Evolutionary conservation across 2,113 vertebrate species (phyloP).

Genomic region (Sterrhoptilus dennistouni): DNA sequence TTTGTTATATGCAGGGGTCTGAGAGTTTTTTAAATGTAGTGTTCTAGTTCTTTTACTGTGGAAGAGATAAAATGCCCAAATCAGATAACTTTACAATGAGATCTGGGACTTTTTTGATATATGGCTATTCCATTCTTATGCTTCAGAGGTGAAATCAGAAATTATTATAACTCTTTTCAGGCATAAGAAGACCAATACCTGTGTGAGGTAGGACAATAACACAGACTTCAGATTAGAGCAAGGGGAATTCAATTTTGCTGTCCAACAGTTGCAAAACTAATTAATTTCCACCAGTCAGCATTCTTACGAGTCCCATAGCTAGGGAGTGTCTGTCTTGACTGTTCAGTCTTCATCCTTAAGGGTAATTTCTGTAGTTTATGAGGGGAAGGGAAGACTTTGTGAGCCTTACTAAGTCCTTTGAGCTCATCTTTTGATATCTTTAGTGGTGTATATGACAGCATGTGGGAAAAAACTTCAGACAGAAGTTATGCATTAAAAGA

Average conservation of each 20-base stretch:
- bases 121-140: neutral
- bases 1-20: neutral
- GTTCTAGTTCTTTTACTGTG: neutral
- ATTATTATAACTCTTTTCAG: neutral
- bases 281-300: neutral
- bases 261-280: neutral
- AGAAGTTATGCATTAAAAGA: neutral
- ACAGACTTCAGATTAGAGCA: neutral
- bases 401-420: neutral
- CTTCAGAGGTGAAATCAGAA: neutral
- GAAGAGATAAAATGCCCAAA: neutral
- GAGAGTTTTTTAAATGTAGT: neutral
- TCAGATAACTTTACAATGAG: neutral
- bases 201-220: neutral
- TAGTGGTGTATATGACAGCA: neutral
- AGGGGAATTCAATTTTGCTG: neutral
- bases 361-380: neutral
- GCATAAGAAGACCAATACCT: neutral
- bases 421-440: neutral
- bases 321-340: neutral
- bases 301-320: neutral
- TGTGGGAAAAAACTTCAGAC: neutral
- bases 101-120: neutral
- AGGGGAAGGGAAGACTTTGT: neutral
- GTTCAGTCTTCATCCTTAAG: neutral